Evolutionary conservation across 2,113 vertebrate species (phyloP).

Genomic region (Halichoerus grypus): DNA sequence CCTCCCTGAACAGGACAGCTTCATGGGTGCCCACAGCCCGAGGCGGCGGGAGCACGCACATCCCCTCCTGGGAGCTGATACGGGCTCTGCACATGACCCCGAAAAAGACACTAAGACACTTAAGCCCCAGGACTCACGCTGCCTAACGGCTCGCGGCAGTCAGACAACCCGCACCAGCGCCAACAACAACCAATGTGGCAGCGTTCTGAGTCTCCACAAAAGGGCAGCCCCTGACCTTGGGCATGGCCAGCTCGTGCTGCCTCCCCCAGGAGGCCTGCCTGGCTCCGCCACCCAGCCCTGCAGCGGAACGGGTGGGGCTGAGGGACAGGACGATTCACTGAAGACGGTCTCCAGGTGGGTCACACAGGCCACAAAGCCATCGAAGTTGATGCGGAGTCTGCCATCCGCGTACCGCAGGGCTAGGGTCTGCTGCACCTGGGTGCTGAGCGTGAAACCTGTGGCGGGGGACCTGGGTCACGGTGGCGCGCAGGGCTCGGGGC

Average conservation of each 20-base stretch:
- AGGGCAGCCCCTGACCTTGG: background rate
- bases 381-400: conserved; percentile 91
- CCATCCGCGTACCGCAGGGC: conserved; percentile 86
- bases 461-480: background rate
- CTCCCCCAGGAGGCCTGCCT: background rate
- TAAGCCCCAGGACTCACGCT: too few species aligned
- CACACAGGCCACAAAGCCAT: conserved; percentile 93
- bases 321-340: conserved; percentile 87
- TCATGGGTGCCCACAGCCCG: background rate
- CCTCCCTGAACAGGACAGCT: background rate
- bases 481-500: background rate
- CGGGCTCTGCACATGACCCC: background rate
- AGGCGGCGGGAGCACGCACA: background rate
- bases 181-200: too few species aligned
- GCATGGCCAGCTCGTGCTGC: background rate
- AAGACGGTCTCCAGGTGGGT: conserved; percentile 94
- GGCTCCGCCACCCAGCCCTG: background rate
- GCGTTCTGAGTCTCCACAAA: background rate
- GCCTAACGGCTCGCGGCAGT: background rate
- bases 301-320: too few species aligned
- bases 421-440: conserved; percentile 91
- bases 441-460: conserved; percentile 92
- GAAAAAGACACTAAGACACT: background rate
- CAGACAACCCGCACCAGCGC: too few species aligned
- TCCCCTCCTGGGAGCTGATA: background rate